A percentile compares a stretch with the other conserved stretches of the same genome.
These are phyloP conservation scores for Notoglanidium macrostoma DNA, from an alignment of 2,797 vertebrate species.

Conservation along the genomic window DNA sequence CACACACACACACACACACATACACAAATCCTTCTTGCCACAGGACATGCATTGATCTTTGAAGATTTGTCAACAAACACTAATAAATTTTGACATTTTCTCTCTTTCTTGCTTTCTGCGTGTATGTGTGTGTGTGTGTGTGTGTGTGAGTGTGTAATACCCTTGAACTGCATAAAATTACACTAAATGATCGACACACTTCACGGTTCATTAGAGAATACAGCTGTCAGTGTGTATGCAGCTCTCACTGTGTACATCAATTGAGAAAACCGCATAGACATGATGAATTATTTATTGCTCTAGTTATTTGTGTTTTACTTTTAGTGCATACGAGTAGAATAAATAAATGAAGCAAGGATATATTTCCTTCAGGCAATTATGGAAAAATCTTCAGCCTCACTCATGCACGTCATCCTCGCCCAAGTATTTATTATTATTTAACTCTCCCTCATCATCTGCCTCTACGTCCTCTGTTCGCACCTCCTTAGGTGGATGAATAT, in stretches of 20 bases:
- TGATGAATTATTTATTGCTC: slow-evolving; percentile 8
- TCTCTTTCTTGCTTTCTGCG: neutral
- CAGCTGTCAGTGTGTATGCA: neutral
- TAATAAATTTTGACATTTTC: slow-evolving; percentile 19
- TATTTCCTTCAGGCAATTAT: neutral
- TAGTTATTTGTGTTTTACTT: neutral
- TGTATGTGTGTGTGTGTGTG: neutral
- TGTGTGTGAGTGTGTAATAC: neutral
- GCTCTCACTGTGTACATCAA: neutral
- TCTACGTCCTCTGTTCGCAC: neutral
- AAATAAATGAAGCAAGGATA: neutral
- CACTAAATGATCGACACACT: neutral
- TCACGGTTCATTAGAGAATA: slow-evolving; percentile 11
- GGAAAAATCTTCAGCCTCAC: neutral
- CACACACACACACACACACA: slow-evolving; percentile 10
- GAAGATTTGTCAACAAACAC: slow-evolving; percentile 30
- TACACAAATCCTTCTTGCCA: slow-evolving; percentile 19
- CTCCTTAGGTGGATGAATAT: neutral
- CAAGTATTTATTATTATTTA: too few species aligned
- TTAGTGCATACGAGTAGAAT: neutral
- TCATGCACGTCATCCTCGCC: neutral
- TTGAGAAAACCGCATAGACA: neutral
- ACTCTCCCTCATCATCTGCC: too few species aligned
- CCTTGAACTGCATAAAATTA: slow-evolving; percentile 40
- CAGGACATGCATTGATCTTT: slow-evolving; percentile 40